Evolutionary conservation across 92 coral and sea anemone species (phyloP).

Genomic region (Bergia sp.): DNA sequence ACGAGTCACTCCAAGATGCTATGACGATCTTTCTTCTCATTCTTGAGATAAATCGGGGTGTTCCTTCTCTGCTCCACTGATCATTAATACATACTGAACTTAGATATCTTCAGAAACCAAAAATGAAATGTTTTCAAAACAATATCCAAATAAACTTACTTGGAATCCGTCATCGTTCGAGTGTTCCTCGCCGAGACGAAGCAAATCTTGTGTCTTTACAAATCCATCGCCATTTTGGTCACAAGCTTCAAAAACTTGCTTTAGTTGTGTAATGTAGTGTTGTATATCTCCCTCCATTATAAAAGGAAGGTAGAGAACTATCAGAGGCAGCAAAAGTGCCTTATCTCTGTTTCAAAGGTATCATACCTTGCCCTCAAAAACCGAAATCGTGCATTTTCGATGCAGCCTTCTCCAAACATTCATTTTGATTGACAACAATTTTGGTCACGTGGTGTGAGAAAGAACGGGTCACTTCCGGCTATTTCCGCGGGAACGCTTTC

Average conservation of each 20-base stretch:
- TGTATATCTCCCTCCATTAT: slow-evolving; percentile 58
- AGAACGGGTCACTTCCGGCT: slow-evolving; percentile 13
- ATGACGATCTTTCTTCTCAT: not conserved
- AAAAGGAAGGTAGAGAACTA: not conserved
- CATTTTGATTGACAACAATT: slow-evolving; percentile 73
- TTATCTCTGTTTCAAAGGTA: slow-evolving; percentile 54
- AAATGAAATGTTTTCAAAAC: not conserved
- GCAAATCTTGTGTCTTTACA: slow-evolving; percentile 95
- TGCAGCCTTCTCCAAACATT: slow-evolving; percentile 56
- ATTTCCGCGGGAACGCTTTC: not conserved
- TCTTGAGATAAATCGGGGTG: not conserved
- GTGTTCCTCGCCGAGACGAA: slow-evolving; percentile 88
- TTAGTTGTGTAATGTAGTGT: slow-evolving; percentile 68
- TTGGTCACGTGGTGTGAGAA: slow-evolving; percentile 70
- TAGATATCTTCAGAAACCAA: not conserved
- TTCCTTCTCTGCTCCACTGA: not conserved
- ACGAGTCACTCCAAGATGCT: not conserved
- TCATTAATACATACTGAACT: not conserved
- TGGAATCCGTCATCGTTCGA: slow-evolving; percentile 74
- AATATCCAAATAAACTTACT: slow-evolving; percentile 53
- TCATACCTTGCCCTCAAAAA: slow-evolving; percentile 52
- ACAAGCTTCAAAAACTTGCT: slow-evolving; percentile 95
- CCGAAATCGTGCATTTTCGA: slow-evolving; percentile 40
- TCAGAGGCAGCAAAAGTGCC: slow-evolving; percentile 49
- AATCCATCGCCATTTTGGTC: slow-evolving; percentile 99